Base-by-base conservation (phyloP, 2,888 invertebrate species). In the Phytoseiulus persimilis region DNA sequence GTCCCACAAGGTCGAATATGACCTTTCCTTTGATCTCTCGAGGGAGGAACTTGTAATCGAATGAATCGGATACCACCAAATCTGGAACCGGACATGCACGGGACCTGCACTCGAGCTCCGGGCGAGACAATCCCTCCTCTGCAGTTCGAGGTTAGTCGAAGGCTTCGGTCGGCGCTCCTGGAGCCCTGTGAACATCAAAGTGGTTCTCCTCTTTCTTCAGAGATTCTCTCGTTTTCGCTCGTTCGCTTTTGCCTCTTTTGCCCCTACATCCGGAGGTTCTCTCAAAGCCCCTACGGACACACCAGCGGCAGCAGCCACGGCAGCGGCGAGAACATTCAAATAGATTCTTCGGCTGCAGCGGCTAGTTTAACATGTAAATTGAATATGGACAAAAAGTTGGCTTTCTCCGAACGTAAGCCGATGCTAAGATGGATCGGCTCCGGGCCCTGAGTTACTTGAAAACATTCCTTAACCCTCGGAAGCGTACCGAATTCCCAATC, bases 361-460 rank as follows among this genome's bases (percentile, higher is more conserved):
- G 84, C 32, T 84, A 33, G 84, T 84, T 84, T 84, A 84, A 84
- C 84, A 84, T 84, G 84, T 84, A 84, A 84, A 84, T 84, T 84
- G 84, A 84, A 84, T 84, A 84, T 84, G 84, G 84, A 84, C 84
- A 84, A 84, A 84, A 84, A 84, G 84, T 84, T 84, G 84, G 84
- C 84, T 14, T 84, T 28, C 33, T 84, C 84, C 32, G 33, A 84
- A 32, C 32, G 83, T 33, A 31, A 33, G 83, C 33, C 45, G 87
- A 87, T 32, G 87, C 45, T 23, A 87, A 87, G 87, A 87, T 32
- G 87, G 87, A 87, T 87, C 6, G 87, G 87, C 28, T 65, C 28
- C 18, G 65, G 65, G 5, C 87, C 32, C 39, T 45, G 6, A 87
- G 87, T 87, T 87, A 87, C 32, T 87, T 31, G 31, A 39, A 33